A percentile compares a stretch with the other conserved stretches of the same genome.
These are phyloP conservation scores for Gonioctena quinquepunctata DNA, from an alignment of 1,140 invertebrate genomes.

Conservation along the genomic window DNA sequence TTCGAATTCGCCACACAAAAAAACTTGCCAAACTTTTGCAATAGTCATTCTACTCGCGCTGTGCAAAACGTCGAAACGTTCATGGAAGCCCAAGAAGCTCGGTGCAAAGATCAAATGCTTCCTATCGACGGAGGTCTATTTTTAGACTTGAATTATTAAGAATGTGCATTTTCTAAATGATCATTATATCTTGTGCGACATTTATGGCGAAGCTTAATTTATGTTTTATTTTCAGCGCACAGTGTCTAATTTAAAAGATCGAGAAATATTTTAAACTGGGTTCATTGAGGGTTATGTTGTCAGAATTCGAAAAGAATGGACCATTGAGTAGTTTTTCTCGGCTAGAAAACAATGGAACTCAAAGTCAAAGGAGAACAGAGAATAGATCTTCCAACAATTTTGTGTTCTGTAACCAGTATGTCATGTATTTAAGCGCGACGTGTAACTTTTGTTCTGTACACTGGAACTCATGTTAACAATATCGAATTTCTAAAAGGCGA, in stretches of 20 bases:
- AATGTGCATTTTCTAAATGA: not conserved
- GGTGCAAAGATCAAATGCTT: not conserved
- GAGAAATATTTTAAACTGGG: not conserved
- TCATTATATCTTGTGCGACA: not conserved
- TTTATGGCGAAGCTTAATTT: not conserved
- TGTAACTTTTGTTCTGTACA: not conserved
- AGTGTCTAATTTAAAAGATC: no score
- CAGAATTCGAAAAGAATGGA: not conserved
- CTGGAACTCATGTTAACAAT: not conserved
- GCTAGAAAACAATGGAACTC: not conserved
- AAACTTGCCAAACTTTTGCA: not conserved
- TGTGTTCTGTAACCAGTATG: not conserved
- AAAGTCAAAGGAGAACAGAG: no score
- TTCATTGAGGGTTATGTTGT: not conserved
- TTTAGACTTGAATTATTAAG: not conserved
- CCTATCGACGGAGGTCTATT: not conserved
- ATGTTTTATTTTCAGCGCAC: not conserved
- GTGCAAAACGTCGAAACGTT: no score
- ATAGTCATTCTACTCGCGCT: no score
- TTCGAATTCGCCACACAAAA: not conserved
- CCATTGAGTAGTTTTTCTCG: not conserved
- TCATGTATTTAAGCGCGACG: not conserved
- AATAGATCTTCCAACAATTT: not conserved
- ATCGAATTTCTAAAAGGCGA: not conserved
- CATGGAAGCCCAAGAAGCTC: no score